phyloP scores from a whole-genome alignment of 2,797 vertebrate species.

The Pelochelys cantorii region DNA sequence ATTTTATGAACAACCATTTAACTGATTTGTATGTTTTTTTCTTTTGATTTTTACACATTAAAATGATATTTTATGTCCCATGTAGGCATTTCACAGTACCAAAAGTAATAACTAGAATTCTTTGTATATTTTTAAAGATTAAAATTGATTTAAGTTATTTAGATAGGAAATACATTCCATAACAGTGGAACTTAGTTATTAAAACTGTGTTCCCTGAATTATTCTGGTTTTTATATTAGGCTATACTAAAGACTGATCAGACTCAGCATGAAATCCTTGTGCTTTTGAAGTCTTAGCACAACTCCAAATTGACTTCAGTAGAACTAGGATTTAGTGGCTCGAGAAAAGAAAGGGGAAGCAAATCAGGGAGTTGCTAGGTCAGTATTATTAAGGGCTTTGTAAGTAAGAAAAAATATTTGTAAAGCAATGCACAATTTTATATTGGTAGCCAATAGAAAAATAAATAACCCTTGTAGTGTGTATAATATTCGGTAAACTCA shows the following conservation, averaged over 20 bases:
- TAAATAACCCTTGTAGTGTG: neutral
- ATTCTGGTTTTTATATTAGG: neutral
- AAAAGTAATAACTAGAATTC: neutral
- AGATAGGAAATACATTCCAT: neutral
- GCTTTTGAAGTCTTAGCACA: neutral
- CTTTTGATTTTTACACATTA: neutral
- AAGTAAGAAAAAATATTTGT: neutral
- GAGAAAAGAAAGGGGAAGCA: neutral
- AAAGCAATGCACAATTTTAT: neutral
- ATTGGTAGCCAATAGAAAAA: neutral
- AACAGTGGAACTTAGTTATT: neutral
- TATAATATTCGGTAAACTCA: conserved; percentile 19
- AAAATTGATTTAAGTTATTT: neutral
- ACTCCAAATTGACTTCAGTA: neutral
- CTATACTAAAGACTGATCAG: neutral
- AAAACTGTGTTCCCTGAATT: neutral
- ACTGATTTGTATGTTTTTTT: neutral
- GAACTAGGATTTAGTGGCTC: neutral
- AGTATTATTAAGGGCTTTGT: neutral
- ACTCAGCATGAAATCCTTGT: neutral
- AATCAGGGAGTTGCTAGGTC: neutral
- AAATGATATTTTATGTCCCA: neutral
- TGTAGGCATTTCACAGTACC: neutral
- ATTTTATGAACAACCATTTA: neutral
- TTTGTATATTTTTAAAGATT: neutral